A percentile compares a stretch with the other conserved stretches of the same genome.
phyloP scores from a whole-genome alignment of 2,888 invertebrate species.

The Mimumesa dahlbomi region DNA sequence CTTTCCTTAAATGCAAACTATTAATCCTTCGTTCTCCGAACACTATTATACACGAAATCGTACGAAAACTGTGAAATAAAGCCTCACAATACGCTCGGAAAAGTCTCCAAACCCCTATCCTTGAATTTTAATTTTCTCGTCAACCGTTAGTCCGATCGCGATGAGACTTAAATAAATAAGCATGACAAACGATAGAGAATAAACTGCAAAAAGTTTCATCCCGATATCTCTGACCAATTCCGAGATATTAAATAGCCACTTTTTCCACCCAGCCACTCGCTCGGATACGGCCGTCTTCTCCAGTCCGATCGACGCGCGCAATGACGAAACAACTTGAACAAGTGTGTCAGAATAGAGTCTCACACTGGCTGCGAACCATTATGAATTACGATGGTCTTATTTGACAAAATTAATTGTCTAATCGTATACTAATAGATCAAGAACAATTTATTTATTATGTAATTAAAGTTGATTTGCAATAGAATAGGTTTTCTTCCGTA shows the following conservation, averaged over 20 bases:
- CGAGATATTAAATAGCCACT: constrained; percentile 64
- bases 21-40: too few relatives aligned
- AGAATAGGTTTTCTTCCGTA: too few relatives aligned
- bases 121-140: constrained; percentile 45
- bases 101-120: constrained; percentile 31
- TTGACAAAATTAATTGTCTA: too few relatives aligned
- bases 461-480: too few relatives aligned
- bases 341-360: too few relatives aligned
- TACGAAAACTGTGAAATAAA: too few relatives aligned
- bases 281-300: constrained; percentile 3
- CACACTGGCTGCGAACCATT: background rate
- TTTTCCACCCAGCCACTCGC: constrained; percentile 48
- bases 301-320: constrained; percentile 7
- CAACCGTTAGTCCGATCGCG: constrained; percentile 16
- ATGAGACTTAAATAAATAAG: constrained; percentile 17
- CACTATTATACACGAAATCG: too few relatives aligned
- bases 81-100: background rate
- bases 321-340: too few relatives aligned
- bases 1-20: too few relatives aligned
- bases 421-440: too few relatives aligned
- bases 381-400: background rate
- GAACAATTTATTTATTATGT: too few relatives aligned
- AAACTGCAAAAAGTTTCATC: constrained; percentile 46
- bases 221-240: constrained; percentile 49
- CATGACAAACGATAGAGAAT: constrained; percentile 68